Base-by-base conservation (phyloP, 2,113 vertebrate genomes). In the Camelus dromedarius region DNA sequence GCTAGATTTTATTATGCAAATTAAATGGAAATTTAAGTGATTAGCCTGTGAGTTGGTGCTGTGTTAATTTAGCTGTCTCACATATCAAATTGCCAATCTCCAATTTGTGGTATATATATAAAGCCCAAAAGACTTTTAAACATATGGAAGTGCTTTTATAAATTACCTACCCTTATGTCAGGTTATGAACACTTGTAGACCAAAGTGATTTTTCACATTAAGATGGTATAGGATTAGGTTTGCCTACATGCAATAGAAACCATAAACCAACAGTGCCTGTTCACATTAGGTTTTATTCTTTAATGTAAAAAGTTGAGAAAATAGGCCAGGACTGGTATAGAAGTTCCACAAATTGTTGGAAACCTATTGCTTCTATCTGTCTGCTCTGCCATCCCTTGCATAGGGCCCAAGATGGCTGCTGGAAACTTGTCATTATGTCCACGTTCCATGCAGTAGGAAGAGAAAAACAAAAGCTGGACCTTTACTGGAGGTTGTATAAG, bases 1-100 rank as follows among this genome's bases (percentile, higher is more conserved):
- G 66, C 28, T 66, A 85, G 28, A 96, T 60, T 93, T 95, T 95
- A 94, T 96, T 89, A 95, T 96, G 75, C 77, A 97, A 97, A 97
- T 93, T 95, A 88, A 91, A 93, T 95, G 86, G 72, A 95, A 95
- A 91, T 85, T 88, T 96, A 96, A 81, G 11, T 89, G 80, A 91
- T 88, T 89, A 89, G 80, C 72, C 16, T 81, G 13, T 48, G 64
- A 90, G 42, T 91, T 91, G 91, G 48, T 95, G 11, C 52, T 93
- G 8, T 96, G 79, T 93, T 96, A 89, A 82, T 89, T 95, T 96
- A 96, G 66, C 66, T 93, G 32, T 64, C 28, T 95, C 58, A 80
- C 52, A 84, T 35, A 95, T 54, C 35, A 93, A 88, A 93, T 93
- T 96, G 77, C 81, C n/a, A 30, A 42, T 93, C 76, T 96, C 35